Conservation (phyloP, 1,140 invertebrate species). For the Saccostrea cuccullata region DNA sequence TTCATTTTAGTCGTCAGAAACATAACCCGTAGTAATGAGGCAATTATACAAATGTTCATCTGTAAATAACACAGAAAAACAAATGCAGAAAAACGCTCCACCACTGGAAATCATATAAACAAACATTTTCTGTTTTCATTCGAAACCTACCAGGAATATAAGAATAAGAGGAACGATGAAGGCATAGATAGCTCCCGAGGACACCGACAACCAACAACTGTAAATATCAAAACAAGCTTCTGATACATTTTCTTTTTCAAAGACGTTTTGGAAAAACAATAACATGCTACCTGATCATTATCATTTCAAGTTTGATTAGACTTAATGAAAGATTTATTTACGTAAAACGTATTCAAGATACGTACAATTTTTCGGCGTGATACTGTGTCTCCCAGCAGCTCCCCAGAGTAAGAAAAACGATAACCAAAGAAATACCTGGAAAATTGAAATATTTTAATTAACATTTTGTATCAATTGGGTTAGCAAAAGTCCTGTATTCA, state of each 20-base stretch:
- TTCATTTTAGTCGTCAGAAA: slow-evolving; percentile 13
- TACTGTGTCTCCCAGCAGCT: slow-evolving; percentile 11
- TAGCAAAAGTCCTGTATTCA: background rate
- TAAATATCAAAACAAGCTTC: too few relatives aligned
- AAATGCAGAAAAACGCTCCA: background rate
- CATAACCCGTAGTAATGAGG: background rate
- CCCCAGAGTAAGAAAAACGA: background rate
- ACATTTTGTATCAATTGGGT: background rate
- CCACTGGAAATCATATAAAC: background rate
- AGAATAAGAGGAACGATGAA: background rate
- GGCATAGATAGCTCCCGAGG: background rate
- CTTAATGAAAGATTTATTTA: too few relatives aligned
- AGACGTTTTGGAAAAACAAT: too few relatives aligned
- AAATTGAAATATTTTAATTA: background rate
- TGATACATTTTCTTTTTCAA: too few relatives aligned
- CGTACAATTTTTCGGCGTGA: background rate
- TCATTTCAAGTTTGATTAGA: too few relatives aligned
- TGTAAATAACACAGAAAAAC: background rate
- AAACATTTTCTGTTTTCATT: background rate
- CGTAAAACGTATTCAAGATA: background rate
- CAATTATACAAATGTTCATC: slow-evolving; percentile 5
- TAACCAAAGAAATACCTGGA: slow-evolving; percentile 5
- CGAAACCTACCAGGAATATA: background rate
- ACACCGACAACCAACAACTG: slow-evolving; percentile 5
- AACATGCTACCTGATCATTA: too few relatives aligned